Evolutionary conservation across 2,888 invertebrate species (phyloP).

Genomic region (Elysia crispata): DNA sequence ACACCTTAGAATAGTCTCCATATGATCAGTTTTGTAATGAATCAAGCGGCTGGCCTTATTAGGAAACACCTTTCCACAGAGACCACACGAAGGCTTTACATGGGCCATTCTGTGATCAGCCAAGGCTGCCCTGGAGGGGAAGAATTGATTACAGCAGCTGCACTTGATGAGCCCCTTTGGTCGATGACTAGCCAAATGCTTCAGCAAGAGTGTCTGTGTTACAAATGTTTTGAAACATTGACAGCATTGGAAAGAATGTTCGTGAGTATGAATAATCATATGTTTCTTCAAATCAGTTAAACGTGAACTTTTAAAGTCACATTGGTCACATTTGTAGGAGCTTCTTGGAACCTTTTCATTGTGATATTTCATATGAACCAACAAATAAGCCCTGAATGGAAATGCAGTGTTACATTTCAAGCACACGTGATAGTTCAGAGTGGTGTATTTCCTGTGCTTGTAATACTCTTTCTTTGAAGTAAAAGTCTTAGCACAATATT

Average conservation of each 20-base stretch:
- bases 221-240: conserved; percentile 28
- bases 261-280: conserved; percentile 43
- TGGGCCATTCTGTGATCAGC: conserved; percentile 35
- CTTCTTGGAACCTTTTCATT: conserved; percentile 16
- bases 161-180: conserved; percentile 38
- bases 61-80: conserved; percentile 44
- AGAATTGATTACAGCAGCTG: conserved; percentile 41
- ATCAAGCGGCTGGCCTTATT: conserved; percentile 37
- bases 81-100: conserved; percentile 34
- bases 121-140: conserved; percentile 32
- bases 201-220: conserved; percentile 14
- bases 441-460: conserved; percentile 22
- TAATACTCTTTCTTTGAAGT: conserved; percentile 35
- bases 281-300: conserved; percentile 41
- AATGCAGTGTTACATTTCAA: background rate
- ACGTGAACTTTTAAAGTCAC: background rate
- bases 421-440: too few species aligned
- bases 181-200: conserved; percentile 33
- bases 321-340: conserved; percentile 28
- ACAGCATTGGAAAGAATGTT: conserved; percentile 39
- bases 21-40: conserved; percentile 40
- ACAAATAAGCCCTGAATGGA: background rate
- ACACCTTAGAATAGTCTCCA: conserved; percentile 35
- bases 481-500: background rate
- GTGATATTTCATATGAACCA: conserved; percentile 1